Percentiles rank a stretch among this genome's conserved stretches.
Conservation (phyloP, 2,797 vertebrate genomes). For the Strix occidentalis region DNA sequence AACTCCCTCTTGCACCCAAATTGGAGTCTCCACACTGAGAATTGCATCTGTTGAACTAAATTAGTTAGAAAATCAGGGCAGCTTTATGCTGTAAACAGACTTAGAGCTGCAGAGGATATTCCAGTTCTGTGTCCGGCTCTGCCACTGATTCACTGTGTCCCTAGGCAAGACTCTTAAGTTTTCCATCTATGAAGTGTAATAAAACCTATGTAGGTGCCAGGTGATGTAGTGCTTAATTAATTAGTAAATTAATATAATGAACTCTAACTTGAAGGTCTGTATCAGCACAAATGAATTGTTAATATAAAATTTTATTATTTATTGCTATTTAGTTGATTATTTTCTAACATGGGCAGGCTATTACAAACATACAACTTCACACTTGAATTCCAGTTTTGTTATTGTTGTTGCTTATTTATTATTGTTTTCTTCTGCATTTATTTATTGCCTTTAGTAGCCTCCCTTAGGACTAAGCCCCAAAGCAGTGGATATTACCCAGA, state of each 20-base stretch:
- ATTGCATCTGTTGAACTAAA: conserved; percentile 57
- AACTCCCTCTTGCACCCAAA: conserved; percentile 56
- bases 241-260: conserved; percentile 70
- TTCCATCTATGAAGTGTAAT: conserved; percentile 69
- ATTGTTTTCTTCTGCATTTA: conserved; percentile 35
- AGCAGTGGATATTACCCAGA: not conserved
- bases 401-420: conserved; percentile 41
- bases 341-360: conserved; percentile 47
- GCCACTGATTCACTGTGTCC: conserved; percentile 62
- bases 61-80: conserved; percentile 51
- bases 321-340: conserved; percentile 69
- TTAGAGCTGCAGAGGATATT: not conserved
- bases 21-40: conserved; percentile 39
- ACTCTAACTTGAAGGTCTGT: conserved; percentile 65
- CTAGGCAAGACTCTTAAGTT: conserved; percentile 64
- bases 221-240: conserved; percentile 66
- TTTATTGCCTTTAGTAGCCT: not conserved
- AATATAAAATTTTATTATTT: conserved; percentile 70
- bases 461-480: not conserved
- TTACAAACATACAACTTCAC: conserved; percentile 63
- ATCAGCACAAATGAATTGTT: conserved; percentile 67
- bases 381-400: conserved; percentile 61
- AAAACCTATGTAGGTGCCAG: conserved; percentile 59
- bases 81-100: conserved; percentile 37
- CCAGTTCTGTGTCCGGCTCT: conserved; percentile 50